Conservation (phyloP, 1,140 invertebrate species). For the Drosophila funebris region DNA sequence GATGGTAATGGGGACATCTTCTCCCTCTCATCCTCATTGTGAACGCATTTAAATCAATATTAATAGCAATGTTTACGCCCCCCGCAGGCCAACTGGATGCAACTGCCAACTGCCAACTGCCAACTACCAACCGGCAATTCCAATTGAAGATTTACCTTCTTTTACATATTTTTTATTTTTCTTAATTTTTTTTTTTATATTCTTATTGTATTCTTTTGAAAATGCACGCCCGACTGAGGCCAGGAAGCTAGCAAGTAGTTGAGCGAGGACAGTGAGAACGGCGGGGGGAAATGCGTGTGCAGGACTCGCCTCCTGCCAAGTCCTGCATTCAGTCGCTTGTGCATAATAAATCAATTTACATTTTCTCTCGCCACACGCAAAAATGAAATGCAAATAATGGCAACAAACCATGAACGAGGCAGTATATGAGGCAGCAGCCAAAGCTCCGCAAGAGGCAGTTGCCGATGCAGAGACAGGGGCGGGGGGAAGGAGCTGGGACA, state of each 20-base stretch:
- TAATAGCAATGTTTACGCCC: conserved; percentile 66
- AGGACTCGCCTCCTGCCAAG: conserved; percentile 38
- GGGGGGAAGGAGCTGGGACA: background rate
- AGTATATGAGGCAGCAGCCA: conserved; percentile 17
- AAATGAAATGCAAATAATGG: conserved; percentile 74
- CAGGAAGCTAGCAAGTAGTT: conserved; percentile 1
- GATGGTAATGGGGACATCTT: conserved; percentile 15
- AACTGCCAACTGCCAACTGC: too few relatives aligned
- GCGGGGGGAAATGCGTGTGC: background rate
- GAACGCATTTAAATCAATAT: conserved; percentile 68
- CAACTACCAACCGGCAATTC: conserved; percentile 31
- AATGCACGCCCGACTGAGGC: conserved; percentile 32
- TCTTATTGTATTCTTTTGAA: conserved; percentile 22
- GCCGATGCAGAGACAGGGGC: background rate
- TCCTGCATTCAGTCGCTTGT: conserved; percentile 63
- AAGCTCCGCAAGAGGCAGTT: too few relatives aligned
- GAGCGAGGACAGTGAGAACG: background rate
- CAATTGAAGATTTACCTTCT: conserved; percentile 58
- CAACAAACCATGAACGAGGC: conserved; percentile 61
- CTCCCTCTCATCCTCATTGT: background rate
- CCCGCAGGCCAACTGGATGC: conserved; percentile 34
- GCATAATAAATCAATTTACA: conserved; percentile 79
- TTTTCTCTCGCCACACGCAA: conserved; percentile 70
- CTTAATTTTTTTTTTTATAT: conserved; percentile 8
- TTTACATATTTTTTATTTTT: background rate